Base-by-base conservation (phyloP, 1,140 invertebrate genomes). In the Drosophila lowei region DNA sequence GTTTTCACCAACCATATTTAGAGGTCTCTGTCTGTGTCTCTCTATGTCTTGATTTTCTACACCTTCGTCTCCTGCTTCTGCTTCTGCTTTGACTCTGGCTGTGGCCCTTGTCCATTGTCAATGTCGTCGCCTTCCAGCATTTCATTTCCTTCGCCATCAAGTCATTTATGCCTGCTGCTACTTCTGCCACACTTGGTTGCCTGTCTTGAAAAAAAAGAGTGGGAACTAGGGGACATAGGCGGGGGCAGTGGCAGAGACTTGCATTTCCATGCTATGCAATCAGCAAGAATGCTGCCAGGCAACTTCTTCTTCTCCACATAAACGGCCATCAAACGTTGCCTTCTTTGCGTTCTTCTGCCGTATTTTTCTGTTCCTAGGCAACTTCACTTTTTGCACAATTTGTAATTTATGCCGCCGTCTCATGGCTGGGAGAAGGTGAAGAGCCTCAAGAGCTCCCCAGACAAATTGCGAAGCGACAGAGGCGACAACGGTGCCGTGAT, bases 351-450 rank as follows among this genome's bases (percentile, higher is more conserved):
- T 42, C 52, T 63, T 43, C 58, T 44, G 42, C 46, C 30, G 9
- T 34, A 9, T 34, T 34, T 44, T 34, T 49, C 42, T 23, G 43
- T 34, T 68, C 59, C 50, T 76, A 64, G 80, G 76, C 60, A 65
- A 79, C 76, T 70, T 68, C 46, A 62, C 58, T 70, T 71, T 77
- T 78, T 83, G 47, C 52, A 62, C 74, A 81, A 83, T 81, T 70
- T 81, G 81, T 81, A 85, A 85, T 85, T 85, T 85, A 85, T 85
- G 77, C 81, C 77, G 64, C 72, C 70, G 60, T 85, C 73, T 71
- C 68, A 68, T 74, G 72, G 34, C 62, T 46, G 16, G 55, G 57
- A 53, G 23, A 41, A 56, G 72, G 34, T 4, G 34, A 38, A 38
- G 34, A 38, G 34, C 67, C 76, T 79, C 71, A 72, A 83, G 76